Percentiles rank a stretch among this genome's conserved stretches.
phyloP scores from a whole-genome alignment of 1,140 invertebrate genomes.

The Pygmarrhopalites habei region DNA sequence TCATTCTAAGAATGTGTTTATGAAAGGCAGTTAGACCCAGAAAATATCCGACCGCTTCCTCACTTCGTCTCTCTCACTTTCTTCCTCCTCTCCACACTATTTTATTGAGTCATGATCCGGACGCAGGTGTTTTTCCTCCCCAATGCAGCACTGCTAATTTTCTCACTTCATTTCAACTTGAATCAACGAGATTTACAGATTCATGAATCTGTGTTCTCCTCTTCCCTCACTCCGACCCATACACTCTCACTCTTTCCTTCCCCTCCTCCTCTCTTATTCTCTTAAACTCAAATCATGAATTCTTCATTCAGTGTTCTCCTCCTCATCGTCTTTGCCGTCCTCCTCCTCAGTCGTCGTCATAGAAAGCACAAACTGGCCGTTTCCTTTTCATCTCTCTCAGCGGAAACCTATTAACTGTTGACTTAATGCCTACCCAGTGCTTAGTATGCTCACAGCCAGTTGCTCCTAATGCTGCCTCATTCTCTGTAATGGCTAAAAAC shows the following conservation, averaged over 20 bases:
- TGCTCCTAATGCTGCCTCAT: constrained; percentile 11
- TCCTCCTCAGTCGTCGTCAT: no score
- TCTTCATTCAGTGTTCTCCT: no score
- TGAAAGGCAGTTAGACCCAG: background rate
- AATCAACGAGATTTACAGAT: constrained; percentile 11
- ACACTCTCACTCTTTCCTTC: background rate
- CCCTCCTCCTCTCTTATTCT: no score
- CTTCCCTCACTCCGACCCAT: no score
- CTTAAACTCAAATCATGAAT: no score
- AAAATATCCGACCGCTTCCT: constrained; percentile 3
- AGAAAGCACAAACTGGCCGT: constrained; percentile 3
- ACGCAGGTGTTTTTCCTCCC: constrained; percentile 14
- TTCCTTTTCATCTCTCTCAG: constrained; percentile 1
- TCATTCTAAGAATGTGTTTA: no score
- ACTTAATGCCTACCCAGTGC: constrained; percentile 8
- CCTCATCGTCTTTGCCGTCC: no score
- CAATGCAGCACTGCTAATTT: constrained; percentile 7
- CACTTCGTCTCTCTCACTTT: background rate
- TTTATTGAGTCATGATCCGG: constrained; percentile 16
- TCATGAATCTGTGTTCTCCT: background rate
- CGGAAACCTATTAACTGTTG: constrained; percentile 10
- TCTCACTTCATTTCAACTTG: constrained; percentile 19
- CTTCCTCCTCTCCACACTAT: background rate
- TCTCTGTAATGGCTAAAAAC: background rate
- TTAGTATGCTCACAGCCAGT: constrained; percentile 4